Evolutionary conservation across 2,888 invertebrate species (phyloP).

Genomic region (Hipparchia semele): DNA sequence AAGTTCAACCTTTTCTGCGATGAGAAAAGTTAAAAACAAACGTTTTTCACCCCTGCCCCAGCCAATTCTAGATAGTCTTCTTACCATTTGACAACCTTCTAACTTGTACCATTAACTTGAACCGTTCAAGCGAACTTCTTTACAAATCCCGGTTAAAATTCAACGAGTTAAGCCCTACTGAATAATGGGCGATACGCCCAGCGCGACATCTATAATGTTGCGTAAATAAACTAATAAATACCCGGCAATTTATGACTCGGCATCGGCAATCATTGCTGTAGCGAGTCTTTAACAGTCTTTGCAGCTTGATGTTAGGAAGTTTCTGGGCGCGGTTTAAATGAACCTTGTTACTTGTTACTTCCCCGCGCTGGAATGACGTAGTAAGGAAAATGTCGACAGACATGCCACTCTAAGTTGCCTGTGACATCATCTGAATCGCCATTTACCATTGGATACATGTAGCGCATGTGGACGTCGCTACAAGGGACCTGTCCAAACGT

Average conservation of each 20-base stretch:
- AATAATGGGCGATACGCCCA: conserved; percentile 63
- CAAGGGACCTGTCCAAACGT: no score
- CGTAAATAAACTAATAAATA: conserved; percentile 66
- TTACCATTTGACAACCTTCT: not conserved
- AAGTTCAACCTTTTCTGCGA: no score
- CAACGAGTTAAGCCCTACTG: conserved; percentile 70
- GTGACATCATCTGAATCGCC: not conserved
- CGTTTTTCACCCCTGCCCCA: no score
- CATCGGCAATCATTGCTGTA: conserved; percentile 27
- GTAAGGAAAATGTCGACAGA: no score
- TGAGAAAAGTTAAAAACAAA: no score
- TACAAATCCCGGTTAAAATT: conserved; percentile 73
- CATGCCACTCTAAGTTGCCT: no score
- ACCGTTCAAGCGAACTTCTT: conserved; percentile 47
- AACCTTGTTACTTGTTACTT: not conserved
- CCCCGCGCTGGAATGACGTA: not conserved
- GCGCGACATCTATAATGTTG: conserved; percentile 64
- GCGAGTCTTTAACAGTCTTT: conserved; percentile 11
- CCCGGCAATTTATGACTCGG: conserved; percentile 54
- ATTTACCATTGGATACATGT: no score
- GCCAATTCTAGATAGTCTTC: no score
- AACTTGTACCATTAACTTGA: conserved; percentile 35
- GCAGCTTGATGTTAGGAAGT: not conserved
- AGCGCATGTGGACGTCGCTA: no score
- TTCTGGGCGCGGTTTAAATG: not conserved